Evolutionary conservation across 2,888 invertebrate genomes (phyloP).

Genomic region (Rhyacophila evoluta): DNA sequence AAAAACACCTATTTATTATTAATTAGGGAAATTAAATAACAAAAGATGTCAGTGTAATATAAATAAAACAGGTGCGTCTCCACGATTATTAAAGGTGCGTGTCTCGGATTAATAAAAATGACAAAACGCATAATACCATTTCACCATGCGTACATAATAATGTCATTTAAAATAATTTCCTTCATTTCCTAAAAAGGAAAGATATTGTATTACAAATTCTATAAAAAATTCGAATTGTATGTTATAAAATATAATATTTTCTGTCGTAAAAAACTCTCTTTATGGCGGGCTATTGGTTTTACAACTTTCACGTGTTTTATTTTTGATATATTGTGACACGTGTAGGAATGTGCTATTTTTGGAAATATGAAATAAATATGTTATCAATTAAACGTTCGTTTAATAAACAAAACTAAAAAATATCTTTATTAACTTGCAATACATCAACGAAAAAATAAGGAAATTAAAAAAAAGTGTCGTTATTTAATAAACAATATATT

Average conservation of each 20-base stretch:
- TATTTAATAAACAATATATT: too few relatives aligned
- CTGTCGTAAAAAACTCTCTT: background rate
- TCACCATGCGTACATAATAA: background rate
- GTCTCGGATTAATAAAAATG: background rate
- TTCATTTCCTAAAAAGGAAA: background rate
- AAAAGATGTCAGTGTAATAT: background rate
- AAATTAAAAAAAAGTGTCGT: too few relatives aligned
- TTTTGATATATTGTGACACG: too few relatives aligned
- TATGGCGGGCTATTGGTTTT: background rate
- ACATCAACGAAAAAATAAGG: too few relatives aligned
- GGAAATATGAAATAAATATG: too few relatives aligned
- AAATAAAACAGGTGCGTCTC: background rate
- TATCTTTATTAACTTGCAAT: too few relatives aligned
- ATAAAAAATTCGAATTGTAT: background rate
- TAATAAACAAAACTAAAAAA: too few relatives aligned
- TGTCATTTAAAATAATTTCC: background rate
- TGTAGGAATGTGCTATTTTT: too few relatives aligned
- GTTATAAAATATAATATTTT: conserved; percentile 13
- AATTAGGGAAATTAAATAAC: too few relatives aligned
- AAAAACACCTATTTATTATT: too few relatives aligned
- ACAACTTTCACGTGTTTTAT: too few relatives aligned
- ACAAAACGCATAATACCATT: background rate
- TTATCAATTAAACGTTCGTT: too few relatives aligned
- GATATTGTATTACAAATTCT: background rate
- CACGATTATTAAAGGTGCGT: background rate